Evolutionary conservation across 1,140 invertebrate genomes (phyloP), one percentile per base, ranked within the genome.

Genomic region (Formica exsecta): DNA sequence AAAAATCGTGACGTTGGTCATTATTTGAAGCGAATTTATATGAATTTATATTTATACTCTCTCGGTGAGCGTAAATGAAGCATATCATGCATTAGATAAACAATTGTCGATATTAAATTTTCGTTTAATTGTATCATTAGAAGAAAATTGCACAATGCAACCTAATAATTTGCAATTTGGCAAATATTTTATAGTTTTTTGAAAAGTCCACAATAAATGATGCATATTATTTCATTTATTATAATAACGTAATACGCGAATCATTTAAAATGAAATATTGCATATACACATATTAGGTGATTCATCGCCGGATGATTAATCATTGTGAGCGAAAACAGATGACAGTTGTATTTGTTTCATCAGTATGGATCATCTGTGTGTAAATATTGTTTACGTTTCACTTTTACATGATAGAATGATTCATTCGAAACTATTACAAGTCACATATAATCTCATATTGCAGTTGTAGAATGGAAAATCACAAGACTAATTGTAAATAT

Each of bases 251-350:
- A 66, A 51, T 54, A 13, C 29, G 29, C 32, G 76, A 70, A 70
- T 80, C 44, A 44, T 68, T 70, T 70, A 11, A 22, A 70, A 38
- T 81, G 22, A 73, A 44, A 81, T 71, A 61, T 73, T 19, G 16
- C 38, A 13, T 32, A 62, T 25, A 59, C 16, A 32, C 44, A 25
- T 41, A 22, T 44, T 51, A 36, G 25, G 16, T 83, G 79, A 83
- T 48, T 83, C 54, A 83, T 74, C 38, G 54, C 41, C 29, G n/a
- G 32, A 48, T 70, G 79, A 81, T 71, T 59, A 73, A 73, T 73
- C 61, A 57, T 19, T 70, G 51, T 44, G 7, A 57, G 22, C 25
- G 36, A 61, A 44, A 83, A 62, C 25, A 29, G 38, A 74, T 59
- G 36, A 83, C 38, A 44, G 29, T 73, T 36, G 38, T 70, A 61